phyloP scores from a whole-genome alignment of 2,888 invertebrate genomes.

The Agrypnus murinus region DNA sequence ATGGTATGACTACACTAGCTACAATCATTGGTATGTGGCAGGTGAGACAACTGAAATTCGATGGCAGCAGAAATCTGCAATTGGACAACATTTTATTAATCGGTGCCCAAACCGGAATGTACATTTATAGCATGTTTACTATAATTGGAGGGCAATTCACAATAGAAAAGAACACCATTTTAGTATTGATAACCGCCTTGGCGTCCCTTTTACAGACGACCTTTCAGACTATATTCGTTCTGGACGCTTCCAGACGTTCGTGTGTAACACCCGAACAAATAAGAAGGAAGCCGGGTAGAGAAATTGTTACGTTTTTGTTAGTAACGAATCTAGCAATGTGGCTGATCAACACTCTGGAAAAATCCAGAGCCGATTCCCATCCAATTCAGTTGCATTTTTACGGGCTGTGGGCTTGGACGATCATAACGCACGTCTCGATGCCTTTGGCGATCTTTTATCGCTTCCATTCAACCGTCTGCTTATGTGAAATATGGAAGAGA shows the following conservation, averaged over 20 bases:
- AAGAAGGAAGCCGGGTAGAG: conserved; percentile 91
- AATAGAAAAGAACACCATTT: conserved; percentile 84
- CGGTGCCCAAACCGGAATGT: conserved; percentile 95
- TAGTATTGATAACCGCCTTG: conserved; percentile 88
- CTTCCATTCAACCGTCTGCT: conserved; percentile 95
- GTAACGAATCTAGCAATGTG: conserved; percentile 95
- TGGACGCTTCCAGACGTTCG: conserved; percentile 91
- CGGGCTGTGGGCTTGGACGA: conserved; percentile 96
- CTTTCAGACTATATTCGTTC: conserved; percentile 91
- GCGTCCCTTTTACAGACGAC: conserved; percentile 92
- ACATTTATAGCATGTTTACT: conserved; percentile 94
- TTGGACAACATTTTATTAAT: conserved; percentile 93
- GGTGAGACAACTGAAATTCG: conserved; percentile 89
- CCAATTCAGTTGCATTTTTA: conserved; percentile 94
- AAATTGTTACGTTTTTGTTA: conserved; percentile 93
- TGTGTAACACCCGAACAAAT: conserved; percentile 88
- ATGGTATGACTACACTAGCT: conserved; percentile 89
- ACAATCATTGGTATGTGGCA: conserved; percentile 92
- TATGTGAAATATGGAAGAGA: conserved; percentile 97
- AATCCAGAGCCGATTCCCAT: conserved; percentile 92
- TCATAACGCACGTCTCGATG: conserved; percentile 95
- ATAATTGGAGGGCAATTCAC: conserved; percentile 95
- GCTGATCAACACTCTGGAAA: conserved; percentile 95
- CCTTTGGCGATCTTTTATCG: conserved; percentile 94
- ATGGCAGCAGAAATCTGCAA: conserved; percentile 86